Base-by-base conservation (phyloP, 2,113 vertebrate genomes). In the Brachyhypopomus occidentalis region DNA sequence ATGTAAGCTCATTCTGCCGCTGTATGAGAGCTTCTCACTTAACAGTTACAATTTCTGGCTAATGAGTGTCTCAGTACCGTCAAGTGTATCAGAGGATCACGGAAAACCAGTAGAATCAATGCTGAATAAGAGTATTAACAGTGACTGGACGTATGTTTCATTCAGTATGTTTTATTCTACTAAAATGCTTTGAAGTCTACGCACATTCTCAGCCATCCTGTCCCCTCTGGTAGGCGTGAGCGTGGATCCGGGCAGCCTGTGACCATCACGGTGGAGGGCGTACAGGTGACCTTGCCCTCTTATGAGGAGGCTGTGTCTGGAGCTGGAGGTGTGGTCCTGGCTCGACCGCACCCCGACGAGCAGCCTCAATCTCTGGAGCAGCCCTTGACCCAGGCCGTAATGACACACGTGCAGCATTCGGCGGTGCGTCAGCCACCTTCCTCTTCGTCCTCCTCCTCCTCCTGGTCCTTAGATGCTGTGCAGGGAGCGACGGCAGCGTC, bases 261-360 rank as follows among this genome's bases (percentile, higher is more conserved):
- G 55, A 98, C 97, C 86, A 96, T 99, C 87, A 92, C 98, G 94
- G 98, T 99, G 81, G 98, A 98, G 85, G 98, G 97, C 3, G 95
- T 99, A 64, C 97, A 97, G 82, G 97, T 99, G 77, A 89, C 96
- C 0, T 90, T 99, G 41, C 98, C 98, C 0, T 98, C 98, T 0
- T 99, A 99, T 0, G 98, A 99, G 88, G 98, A 99, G 89, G 98
- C 98, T 0, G 98, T 99, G 17, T 98, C 98, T 0, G 97, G 97
- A 88, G 89, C 95, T 14, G 76, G 55, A 94, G 93, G 71, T 80
- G 12, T 48, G 2, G 71, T 41, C 17, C 22, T 74, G 41, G 4
- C 58, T 30, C 83, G 92, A 90, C 75, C 23, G 27, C 2, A 60
- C 74, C 9, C 77, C 80, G 0, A 0, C 91, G 92, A 91, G 75